phyloP scores from a whole-genome alignment of 2,797 vertebrate species.

The Heliangelus exortis region DNA sequence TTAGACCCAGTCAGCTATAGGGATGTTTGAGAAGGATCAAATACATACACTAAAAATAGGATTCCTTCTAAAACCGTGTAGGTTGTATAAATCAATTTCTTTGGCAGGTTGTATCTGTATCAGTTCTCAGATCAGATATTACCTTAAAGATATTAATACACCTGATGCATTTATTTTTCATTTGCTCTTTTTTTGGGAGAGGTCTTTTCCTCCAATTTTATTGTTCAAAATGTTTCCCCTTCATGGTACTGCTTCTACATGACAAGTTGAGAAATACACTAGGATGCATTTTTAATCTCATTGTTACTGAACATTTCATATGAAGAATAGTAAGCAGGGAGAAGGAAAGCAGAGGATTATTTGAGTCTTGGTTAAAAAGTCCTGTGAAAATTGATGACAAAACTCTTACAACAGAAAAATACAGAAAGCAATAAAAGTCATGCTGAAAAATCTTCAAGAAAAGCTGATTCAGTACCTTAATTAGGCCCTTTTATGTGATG shows the following conservation, averaged over 20 bases:
- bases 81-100: background rate
- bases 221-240: background rate
- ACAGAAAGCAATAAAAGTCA: background rate
- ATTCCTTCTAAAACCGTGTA: background rate
- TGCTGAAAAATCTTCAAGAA: background rate
- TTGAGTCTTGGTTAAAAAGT: background rate
- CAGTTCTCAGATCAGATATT: background rate
- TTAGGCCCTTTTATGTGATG: background rate
- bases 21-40: background rate
- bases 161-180: background rate
- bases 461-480: background rate
- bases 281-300: background rate
- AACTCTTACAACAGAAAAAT: background rate
- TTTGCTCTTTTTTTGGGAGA: background rate
- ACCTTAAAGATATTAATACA: background rate
- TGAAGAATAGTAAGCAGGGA: background rate
- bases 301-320: background rate
- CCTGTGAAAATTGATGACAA: background rate
- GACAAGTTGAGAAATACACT: background rate
- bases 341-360: background rate
- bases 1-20: background rate
- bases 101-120: background rate
- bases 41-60: background rate
- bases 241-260: background rate
- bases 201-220: background rate